Evolutionary conservation across 2,888 invertebrate genomes (phyloP), one percentile per base, ranked within the genome.

Genomic region (Harpagoxenus sublaevis): DNA sequence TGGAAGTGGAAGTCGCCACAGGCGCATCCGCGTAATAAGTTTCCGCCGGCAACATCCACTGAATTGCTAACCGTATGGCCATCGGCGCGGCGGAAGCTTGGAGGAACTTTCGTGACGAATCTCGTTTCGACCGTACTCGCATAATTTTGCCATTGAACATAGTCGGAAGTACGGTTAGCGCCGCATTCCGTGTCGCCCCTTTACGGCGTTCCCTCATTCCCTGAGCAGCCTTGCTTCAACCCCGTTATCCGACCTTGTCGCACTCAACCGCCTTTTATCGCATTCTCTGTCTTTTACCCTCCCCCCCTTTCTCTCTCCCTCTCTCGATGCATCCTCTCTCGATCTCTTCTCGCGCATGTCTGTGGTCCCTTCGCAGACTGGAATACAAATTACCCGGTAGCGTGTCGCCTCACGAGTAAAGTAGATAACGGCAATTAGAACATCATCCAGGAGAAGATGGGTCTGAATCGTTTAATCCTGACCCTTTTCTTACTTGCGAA

Each of bases 371-470:
- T 87, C 83, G 62, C 81, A 86, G 82, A 42, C 70, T 12, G 55
- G 86, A 88, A 88, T 88, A 88, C 86, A 88, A 91, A 92, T 92
- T 91, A 89, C 88, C 66, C 79, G 87, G 85, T 89, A 83, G 89
- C 90, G 78, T 88, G 89, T 89, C 88, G 87, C 68, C 85, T 86
- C 84, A 82, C 88, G 85, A 86, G 85, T 66, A 86, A 89, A 91
- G 88, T 89, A 88, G 89, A 91, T 91, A 90, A 92, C 89, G 89
- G 88, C 89, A 90, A 92, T 91, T 89, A 90, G 85, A 86, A 86
- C 84, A 88, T 90, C 86, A 84, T 87, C 81, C 84, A 60, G 62
- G 84, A 73, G 35, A 48, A 42, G 57, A 71, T 23, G 28, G 35
- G 45, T 81, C 48, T 23, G 48, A 73, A 81, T 73, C 45, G 79